These are phyloP conservation scores for Plebejus melissa DNA, from an alignment of 2,888 invertebrate genomes.

Conservation along the genomic window DNA sequence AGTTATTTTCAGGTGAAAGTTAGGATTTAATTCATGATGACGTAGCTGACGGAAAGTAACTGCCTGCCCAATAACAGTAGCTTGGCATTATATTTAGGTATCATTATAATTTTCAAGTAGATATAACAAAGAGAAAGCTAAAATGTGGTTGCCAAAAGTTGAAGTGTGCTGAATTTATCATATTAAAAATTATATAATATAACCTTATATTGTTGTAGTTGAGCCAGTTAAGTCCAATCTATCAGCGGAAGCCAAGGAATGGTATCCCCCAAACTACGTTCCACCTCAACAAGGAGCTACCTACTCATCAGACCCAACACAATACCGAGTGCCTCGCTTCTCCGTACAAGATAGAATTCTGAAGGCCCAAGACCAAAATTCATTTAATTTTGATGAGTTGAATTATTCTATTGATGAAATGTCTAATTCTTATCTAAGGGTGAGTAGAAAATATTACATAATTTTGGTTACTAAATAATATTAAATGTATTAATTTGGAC, in stretches of 20 bases:
- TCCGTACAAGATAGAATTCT: slow-evolving; percentile 71
- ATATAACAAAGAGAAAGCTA: background rate
- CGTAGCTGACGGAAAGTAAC: slow-evolving; percentile 60
- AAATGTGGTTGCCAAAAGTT: background rate
- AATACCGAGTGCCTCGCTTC: slow-evolving; percentile 59
- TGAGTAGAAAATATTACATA: slow-evolving; percentile 35
- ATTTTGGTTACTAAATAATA: background rate
- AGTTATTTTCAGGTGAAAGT: slow-evolving; percentile 70
- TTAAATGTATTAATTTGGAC: background rate
- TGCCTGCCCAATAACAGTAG: slow-evolving; percentile 34
- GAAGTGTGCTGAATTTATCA: background rate
- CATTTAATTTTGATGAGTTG: slow-evolving; percentile 67
- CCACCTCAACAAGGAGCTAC: slow-evolving; percentile 54
- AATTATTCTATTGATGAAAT: slow-evolving; percentile 65
- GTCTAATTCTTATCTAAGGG: slow-evolving; percentile 66
- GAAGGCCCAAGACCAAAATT: slow-evolving; percentile 67
- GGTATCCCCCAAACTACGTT: slow-evolving; percentile 77
- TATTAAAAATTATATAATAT: background rate
- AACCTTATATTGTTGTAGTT: slow-evolving; percentile 42
- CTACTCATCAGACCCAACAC: slow-evolving; percentile 54
- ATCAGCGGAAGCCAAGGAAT: slow-evolving; percentile 80
- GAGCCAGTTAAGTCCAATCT: slow-evolving; percentile 68
- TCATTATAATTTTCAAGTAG: background rate
- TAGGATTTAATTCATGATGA: slow-evolving; percentile 67
- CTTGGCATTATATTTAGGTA: slow-evolving; percentile 1